Percentiles rank a stretch among this genome's conserved stretches.
These are phyloP conservation scores for Takifugu flavidus DNA, from an alignment of 2,113 vertebrate genomes.

Conservation along the genomic window DNA sequence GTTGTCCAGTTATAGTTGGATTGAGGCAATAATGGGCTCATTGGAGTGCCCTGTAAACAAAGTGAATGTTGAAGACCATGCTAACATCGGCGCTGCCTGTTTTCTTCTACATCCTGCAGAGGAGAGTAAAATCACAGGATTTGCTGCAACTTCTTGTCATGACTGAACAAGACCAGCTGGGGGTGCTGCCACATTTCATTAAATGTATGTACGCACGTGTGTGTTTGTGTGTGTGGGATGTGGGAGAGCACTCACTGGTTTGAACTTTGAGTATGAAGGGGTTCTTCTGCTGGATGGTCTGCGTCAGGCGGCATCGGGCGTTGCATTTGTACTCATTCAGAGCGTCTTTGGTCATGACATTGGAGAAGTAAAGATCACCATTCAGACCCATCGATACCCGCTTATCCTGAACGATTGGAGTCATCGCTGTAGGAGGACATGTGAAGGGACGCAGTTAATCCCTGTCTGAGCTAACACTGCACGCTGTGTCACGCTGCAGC, in stretches of 20 bases:
- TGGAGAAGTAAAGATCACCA: conserved; percentile 96
- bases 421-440: conserved; percentile 76
- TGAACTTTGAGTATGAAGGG: conserved; percentile 90
- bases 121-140: too few relatives aligned
- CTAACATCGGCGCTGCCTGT: background rate
- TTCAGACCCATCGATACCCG: conserved; percentile 94
- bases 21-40: too few relatives aligned
- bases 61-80: too few relatives aligned
- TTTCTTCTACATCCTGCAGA: background rate
- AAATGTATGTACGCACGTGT: background rate
- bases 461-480: too few relatives aligned
- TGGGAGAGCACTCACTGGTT: conserved; percentile 83
- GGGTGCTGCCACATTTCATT: background rate
- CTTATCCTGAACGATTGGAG: conserved; percentile 84
- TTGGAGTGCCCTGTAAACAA: too few relatives aligned
- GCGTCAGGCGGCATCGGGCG: conserved; percentile 92
- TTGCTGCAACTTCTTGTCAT: too few relatives aligned
- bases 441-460: background rate
- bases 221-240: conserved; percentile 5
- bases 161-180: conserved; percentile 4
- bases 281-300: conserved; percentile 99
- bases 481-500: too few relatives aligned
- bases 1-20: too few relatives aligned
- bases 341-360: conserved; percentile 85
- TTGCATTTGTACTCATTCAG: conserved; percentile 95